Evolutionary conservation across 1,140 invertebrate species (phyloP), one percentile per base, ranked within the genome.

Genomic region (Drosophila albomicans): DNA sequence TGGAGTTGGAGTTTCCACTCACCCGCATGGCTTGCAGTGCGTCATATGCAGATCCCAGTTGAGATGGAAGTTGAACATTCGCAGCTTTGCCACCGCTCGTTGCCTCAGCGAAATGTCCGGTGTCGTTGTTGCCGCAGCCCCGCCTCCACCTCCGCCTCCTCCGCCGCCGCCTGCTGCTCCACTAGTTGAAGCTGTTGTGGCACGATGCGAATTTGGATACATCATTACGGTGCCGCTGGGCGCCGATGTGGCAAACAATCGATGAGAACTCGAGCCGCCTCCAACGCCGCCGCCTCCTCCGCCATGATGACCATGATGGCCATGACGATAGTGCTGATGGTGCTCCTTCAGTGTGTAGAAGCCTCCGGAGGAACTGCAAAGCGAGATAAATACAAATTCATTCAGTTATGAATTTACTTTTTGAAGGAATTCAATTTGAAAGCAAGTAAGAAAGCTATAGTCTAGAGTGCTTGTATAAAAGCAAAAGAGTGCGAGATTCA

Each of bases 41-140:
- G 91, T 92, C 92, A 92, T 93, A 65, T 93, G 92, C 59, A 92
- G 81, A 82, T 92, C 91, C 92, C 92, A 92, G 69, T 92, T 92
- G 30, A 93, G 75, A 68, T 92, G 92, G 67, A 93, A 93, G 80
- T 93, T 93, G 66, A 93, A 93, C 87, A 93, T 91, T 58, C 92
- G 85, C 66, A 93, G 61, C 75, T 93, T 93, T 41, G 92, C 92
- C 43, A 93, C 92, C 35, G 92, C 92, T 16, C 92, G 91, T 67
- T 93, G 92, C 43, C 92, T 78, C 64, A 93, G 67, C 16, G 92
- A 92, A 41, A 92, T 85, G 70, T 92, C 91, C 74, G 91, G 90
- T 45, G 71, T 56, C n/a, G 74, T 52, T 45, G 65, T 30, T 30
- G 62, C 38, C 1, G 49, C 49, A 7, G 52, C 51, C 7, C 28